Conservation (phyloP, 2,888 invertebrate genomes). For the Ecdyonurus torrentis region DNA sequence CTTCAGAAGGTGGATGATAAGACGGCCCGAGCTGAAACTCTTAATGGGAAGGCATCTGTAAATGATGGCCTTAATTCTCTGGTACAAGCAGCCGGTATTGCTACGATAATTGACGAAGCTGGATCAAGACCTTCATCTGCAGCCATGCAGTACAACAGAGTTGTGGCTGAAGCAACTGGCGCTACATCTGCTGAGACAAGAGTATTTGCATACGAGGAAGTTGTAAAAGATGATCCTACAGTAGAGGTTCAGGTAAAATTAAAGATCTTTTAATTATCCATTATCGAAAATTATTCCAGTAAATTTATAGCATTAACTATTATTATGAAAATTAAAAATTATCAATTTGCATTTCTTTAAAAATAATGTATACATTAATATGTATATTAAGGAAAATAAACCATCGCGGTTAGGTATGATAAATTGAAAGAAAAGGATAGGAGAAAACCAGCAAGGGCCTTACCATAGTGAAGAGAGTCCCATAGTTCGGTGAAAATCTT, state of each 20-base stretch:
- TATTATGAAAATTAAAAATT: too few relatives aligned
- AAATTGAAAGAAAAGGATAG: too few relatives aligned
- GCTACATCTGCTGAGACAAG: background rate
- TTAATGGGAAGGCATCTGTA: conserved; percentile 9
- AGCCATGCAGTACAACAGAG: conserved; percentile 27
- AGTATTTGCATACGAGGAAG: background rate
- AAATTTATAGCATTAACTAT: too few relatives aligned
- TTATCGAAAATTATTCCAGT: too few relatives aligned
- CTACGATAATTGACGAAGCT: conserved; percentile 23
- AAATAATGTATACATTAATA: too few relatives aligned
- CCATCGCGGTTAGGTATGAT: too few relatives aligned
- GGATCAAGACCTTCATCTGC: conserved; percentile 21
- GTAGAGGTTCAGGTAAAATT: background rate
- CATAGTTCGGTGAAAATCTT: too few relatives aligned
- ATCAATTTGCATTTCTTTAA: too few relatives aligned
- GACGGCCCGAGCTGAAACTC: conserved; percentile 8
- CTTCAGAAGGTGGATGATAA: conserved; percentile 13
- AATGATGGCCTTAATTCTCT: conserved; percentile 18
- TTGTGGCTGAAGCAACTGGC: conserved; percentile 7
- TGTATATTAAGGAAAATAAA: too few relatives aligned
- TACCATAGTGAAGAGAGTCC: too few relatives aligned
- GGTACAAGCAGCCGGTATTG: conserved; percentile 25
- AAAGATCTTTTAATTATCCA: too few relatives aligned
- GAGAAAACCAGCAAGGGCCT: too few relatives aligned
- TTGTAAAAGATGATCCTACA: background rate